A percentile compares a stretch with the other conserved stretches of the same genome.
phyloP scores from a whole-genome alignment of 1,140 invertebrate genomes.

The Solenopsis invicta region DNA sequence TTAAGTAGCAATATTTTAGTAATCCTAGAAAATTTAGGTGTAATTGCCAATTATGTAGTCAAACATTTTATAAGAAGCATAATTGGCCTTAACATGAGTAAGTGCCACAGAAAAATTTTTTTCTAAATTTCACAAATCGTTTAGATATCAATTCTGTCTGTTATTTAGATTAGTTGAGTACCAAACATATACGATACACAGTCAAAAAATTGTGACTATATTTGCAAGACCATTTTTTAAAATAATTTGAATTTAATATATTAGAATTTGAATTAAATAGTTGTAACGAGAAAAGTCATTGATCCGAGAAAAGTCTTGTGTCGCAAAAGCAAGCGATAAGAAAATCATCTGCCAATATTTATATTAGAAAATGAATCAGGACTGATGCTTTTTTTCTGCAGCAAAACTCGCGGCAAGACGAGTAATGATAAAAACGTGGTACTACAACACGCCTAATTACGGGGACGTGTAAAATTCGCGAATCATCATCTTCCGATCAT shows the following conservation, averaged over 20 bases:
- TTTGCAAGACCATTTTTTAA: no score
- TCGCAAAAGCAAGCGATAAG: not conserved
- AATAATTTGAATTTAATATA: not conserved
- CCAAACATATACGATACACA: no score
- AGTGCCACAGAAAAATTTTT: no score
- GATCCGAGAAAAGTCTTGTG: not conserved
- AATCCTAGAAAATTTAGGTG: no score
- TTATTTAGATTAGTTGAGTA: no score
- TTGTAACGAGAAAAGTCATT: not conserved
- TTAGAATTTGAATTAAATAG: not conserved
- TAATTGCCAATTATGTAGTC: no score
- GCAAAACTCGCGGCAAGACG: not conserved
- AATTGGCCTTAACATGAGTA: no score
- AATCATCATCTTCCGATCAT: conserved; percentile 12
- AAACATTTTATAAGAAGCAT: no score
- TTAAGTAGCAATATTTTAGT: no score
- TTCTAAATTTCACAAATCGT: no score
- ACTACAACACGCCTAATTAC: not conserved
- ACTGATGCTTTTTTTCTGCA: not conserved
- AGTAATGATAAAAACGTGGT: not conserved
- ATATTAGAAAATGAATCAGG: not conserved
- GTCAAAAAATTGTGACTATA: no score
- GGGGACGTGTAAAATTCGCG: conserved; percentile 14
- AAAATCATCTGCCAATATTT: not conserved
- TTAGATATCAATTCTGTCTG: no score